Base-by-base conservation (phyloP, 1,140 invertebrate species). In the Diachasma alloeum region DNA sequence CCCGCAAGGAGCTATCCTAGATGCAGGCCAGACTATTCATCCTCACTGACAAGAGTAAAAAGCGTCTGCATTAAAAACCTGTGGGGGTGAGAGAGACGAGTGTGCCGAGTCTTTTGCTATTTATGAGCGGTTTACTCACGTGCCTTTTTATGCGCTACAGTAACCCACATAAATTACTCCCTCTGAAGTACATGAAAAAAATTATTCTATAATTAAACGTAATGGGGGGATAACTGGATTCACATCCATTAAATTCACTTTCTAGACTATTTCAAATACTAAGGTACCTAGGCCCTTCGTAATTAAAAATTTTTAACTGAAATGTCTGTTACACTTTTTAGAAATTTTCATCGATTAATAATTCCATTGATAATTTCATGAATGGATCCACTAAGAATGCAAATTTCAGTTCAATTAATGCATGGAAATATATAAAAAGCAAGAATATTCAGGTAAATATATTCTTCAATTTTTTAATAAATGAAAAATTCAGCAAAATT, bases 11-110 rank as follows among this genome's bases (percentile, higher is more conserved):
- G 15, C 6, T 53, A 56, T 75, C 77, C 69, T 71, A 75, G 67
- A 79, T 79, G 78, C 75, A 74, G 48, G 59, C 74, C 71, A 76
- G 74, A 74, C 63, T 70, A 76, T 76, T 79, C 75, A 76, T 76
- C 59, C 78, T 74, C 26, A 63, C 24, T 70, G 26, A 48, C 42
- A 74, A 63, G 53, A 59, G 44, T 53, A 74, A 68, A 59, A 53
- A 68, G 53, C 71, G 19, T 24, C 11, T 24, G 22, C 36, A 69
- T 42, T 39, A 48, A 66, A 48, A 63, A 26, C 15, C 15, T 6
- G 26, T 36, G 36, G 36, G 22, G 37, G 22, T 46, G 48, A 59
- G 46, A 72, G 46, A 26, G 19, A 31, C 5, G 46, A 36, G 24
- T 36, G 17, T n/a, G 19, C n/a, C n/a, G n/a, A 26, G 59, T 24